Evolutionary conservation across 2,113 vertebrate genomes (phyloP).

Genomic region (Taxidea taxus): DNA sequence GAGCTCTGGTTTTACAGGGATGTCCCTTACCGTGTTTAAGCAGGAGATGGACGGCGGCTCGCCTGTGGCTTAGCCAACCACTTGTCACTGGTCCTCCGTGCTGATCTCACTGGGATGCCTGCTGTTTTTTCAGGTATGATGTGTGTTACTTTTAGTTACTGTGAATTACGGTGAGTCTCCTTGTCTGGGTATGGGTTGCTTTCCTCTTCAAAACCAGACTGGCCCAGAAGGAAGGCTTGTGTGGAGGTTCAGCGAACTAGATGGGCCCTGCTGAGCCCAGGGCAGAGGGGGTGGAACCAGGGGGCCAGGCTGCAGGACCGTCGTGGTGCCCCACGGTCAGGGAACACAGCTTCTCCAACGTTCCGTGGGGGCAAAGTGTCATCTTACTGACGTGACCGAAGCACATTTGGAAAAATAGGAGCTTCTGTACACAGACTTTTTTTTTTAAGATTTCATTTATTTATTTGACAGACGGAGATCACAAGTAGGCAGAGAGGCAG

Average conservation of each 20-base stretch:
- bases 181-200: background rate
- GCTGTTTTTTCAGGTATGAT: constrained; percentile 88
- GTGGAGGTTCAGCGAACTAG: fast-evolving
- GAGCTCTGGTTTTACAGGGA: fast-evolving
- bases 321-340: fast-evolving
- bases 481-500: too few species aligned
- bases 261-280: fast-evolving
- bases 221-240: fast-evolving
- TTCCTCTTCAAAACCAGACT: background rate
- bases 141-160: background rate
- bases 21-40: background rate
- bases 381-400: background rate
- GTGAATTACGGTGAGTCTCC: background rate
- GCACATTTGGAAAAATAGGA: background rate
- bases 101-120: constrained; percentile 80
- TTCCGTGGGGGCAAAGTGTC: fast-evolving
- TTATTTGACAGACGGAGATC: too few species aligned
- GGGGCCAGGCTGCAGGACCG: fast-evolving
- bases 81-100: constrained; percentile 84
- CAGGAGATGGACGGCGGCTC: constrained; percentile 89
- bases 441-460: too few species aligned
- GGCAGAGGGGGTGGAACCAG: fast-evolving
- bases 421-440: background rate
- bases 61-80: constrained; percentile 90
- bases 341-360: background rate